Evolutionary conservation across 2,113 vertebrate genomes (phyloP), one percentile per base, ranked within the genome.

Genomic region (Embiotoca jacksoni): DNA sequence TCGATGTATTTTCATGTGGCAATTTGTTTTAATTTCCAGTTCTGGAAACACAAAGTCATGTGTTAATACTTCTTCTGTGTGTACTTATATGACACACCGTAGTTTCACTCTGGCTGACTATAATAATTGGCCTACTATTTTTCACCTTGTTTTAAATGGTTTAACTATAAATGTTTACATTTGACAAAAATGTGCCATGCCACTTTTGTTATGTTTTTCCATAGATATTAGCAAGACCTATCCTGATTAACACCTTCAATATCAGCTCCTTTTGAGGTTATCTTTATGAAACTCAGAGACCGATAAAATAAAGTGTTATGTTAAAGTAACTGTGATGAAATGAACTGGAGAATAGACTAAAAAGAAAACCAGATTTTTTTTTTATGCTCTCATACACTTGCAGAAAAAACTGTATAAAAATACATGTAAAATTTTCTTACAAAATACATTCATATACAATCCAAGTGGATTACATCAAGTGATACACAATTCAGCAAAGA

Each of bases 371-470:
- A 3, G 6, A 10, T 54, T 23, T 33, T 71, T 72, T 72, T 47
- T 54, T 39, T 31, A 81, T 73, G 41, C 37, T 61, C 37, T 61
- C 79, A 65, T 79, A 81, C 47, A 78, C 72, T 61, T 72, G 60
- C 52, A 75, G 82, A 83, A 80, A 81, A 82, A 57, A 78, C 35
- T 35, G 47, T 92, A 90, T 74, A 87, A 88, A 92, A 90, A 86
- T 90, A 90, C 82, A 89, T 74, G 46, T 59, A 80, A 54, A 83
- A 66, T 81, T 75, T 83, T 33, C 64, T 72, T 83, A 81, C 6
- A 90, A 92, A 91, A 90, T 83, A 89, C 81, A 91, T 93, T 92
- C 55, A 77, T 83, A 41, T 88, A 79, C 66, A 86, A 59, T 82
- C n/a, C 54, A 83, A 80, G 81, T 35, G 65, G 75, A 76, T 73